Evolutionary conservation across 2,797 vertebrate species (phyloP).

Genomic region (Characodon lateralis): DNA sequence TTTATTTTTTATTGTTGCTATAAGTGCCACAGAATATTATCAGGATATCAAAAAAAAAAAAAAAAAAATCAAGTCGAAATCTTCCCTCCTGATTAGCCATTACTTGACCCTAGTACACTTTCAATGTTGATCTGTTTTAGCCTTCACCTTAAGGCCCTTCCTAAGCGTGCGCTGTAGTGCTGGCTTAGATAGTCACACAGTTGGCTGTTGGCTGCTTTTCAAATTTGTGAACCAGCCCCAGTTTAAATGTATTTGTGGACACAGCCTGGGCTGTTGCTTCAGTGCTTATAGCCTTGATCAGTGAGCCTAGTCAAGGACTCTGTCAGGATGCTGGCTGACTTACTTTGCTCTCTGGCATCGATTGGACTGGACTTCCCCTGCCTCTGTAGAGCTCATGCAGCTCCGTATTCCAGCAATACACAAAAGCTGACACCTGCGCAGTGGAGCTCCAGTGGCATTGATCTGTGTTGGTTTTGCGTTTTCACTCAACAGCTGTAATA

Average conservation of each 20-base stretch:
- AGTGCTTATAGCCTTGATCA: conserved; percentile 40
- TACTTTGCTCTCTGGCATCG: conserved; percentile 53
- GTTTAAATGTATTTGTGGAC: conserved; percentile 16
- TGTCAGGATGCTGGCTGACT: conserved; percentile 61
- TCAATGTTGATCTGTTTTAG: not conserved
- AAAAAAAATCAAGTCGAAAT: not conserved
- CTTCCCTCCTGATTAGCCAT: not conserved
- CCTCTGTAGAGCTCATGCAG: conserved; percentile 25
- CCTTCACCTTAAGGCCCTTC: not conserved
- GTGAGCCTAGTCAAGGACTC: conserved; percentile 38
- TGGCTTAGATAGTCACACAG: conserved; percentile 10
- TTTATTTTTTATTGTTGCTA: not conserved
- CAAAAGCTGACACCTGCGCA: conserved; percentile 56
- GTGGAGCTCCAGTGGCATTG: conserved; percentile 42
- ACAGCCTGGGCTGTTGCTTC: conserved; percentile 20
- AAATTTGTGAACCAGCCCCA: conserved; percentile 22
- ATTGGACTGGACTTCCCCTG: conserved; percentile 37
- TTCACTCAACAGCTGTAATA: conserved; percentile 68
- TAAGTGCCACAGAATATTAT: not conserved
- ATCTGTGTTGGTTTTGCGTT: conserved; percentile 47
- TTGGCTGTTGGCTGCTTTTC: conserved; percentile 20
- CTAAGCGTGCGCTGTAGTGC: not conserved
- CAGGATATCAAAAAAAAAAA: not conserved
- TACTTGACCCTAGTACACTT: not conserved
- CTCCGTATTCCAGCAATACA: conserved; percentile 37